Base-by-base conservation (phyloP, 2,888 invertebrate genomes). In the Dinocampus coccinellae region DNA sequence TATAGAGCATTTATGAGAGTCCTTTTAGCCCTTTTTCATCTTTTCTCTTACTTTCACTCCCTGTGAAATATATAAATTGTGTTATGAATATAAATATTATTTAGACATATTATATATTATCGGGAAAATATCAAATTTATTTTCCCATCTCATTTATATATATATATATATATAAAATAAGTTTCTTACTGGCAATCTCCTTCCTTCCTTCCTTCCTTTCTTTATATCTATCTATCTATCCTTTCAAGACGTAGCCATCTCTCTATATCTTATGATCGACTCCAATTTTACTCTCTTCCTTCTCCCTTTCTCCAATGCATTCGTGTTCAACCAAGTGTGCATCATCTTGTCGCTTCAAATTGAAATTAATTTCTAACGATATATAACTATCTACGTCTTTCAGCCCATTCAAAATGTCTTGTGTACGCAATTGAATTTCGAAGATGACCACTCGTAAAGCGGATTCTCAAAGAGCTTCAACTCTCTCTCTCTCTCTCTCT, bases 291-390 rank as follows among this genome's bases (percentile, higher is more conserved):
- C 75, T 70, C 77, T 26, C n/a, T n/a, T n/a, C n/a, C n/a, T n/a
- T n/a, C n/a, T n/a, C n/a, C n/a, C n/a, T n/a, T n/a, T n/a, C n/a
- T n/a, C n/a, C 47, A 47, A 16, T 67, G 80, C 81, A 85, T 83
- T 87, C 81, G 82, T 80, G 82, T 69, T 75, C 82, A 78, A 52
- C 77, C 78, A 76, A 80, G 85, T 85, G 82, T 82, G 55, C 61
- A 66, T 72, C 78, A 72, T 78, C 76, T 77, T 60, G 60, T 71
- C 63, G 67, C 60, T 81, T 80, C 80, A 82, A 82, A 85, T 84
- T 85, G 83, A 85, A 84, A 86, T 86, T 86, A 86, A 86, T 86
- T 84, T 84, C 76, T 72, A 47, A 16, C n/a, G 16, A 47, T 47
- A 47, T 47, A 47, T 7, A 39, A n/a, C n/a, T 39, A 39, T 39